Conservation (phyloP, 1,140 invertebrate species). For the Leptinotarsa defecta region DNA sequence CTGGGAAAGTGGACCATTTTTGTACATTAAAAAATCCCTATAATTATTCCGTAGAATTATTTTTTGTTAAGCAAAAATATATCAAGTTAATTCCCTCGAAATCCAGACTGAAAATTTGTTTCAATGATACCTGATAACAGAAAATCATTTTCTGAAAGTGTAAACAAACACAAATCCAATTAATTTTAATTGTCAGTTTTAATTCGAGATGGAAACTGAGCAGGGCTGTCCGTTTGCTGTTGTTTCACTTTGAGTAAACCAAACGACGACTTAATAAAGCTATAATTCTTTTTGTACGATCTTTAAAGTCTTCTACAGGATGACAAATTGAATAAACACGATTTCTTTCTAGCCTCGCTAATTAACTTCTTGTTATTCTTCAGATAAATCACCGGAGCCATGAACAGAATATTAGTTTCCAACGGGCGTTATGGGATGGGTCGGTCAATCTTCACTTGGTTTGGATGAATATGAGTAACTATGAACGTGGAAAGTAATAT, state of each 20-base stretch:
- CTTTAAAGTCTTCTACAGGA: constrained; percentile 22
- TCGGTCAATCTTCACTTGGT: no score
- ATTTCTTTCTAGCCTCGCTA: constrained; percentile 21
- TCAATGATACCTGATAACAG: no score
- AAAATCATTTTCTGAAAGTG: neutral
- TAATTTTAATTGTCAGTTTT: constrained; percentile 39
- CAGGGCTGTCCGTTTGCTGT: neutral
- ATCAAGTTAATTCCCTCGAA: no score
- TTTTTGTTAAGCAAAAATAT: no score
- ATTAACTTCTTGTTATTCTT: constrained; percentile 15
- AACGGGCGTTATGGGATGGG: no score
- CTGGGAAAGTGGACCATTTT: no score
- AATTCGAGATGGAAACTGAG: constrained; percentile 27
- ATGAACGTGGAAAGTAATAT: no score
- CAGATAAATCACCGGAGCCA: neutral
- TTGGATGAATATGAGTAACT: no score
- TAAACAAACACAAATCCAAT: constrained; percentile 37
- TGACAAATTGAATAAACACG: constrained; percentile 38
- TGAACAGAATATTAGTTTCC: neutral
- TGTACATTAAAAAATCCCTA: no score
- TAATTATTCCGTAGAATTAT: no score
- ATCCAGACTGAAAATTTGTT: no score
- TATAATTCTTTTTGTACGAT: constrained; percentile 37
- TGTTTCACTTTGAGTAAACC: constrained; percentile 32
- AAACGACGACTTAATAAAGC: constrained; percentile 37